Percentiles rank a stretch among this genome's conserved stretches.
Evolutionary conservation across 2,113 vertebrate species (phyloP).

Genomic region (Xiphorhynchus elegans): DNA sequence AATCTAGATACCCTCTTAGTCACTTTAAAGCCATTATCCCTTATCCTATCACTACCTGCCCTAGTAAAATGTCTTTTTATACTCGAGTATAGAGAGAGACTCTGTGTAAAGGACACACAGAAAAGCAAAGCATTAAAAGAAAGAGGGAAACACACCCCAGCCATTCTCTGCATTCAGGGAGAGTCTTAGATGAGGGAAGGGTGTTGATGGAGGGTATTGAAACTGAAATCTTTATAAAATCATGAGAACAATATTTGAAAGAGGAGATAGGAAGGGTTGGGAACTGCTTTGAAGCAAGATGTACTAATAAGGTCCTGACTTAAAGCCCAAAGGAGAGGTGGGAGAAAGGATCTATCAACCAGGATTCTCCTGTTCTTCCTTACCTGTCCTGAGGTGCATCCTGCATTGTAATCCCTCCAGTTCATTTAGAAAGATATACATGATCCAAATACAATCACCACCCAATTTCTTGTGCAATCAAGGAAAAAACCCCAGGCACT

Average conservation of each 20-base stretch:
- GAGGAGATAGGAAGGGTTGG: not conserved
- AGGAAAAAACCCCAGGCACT: not conserved
- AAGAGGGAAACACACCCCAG: not conserved
- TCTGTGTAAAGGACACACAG: not conserved
- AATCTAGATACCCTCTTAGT: not conserved
- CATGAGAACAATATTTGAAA: not conserved
- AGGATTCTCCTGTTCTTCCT: not conserved
- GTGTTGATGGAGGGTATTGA: not conserved
- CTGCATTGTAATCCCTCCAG: not conserved
- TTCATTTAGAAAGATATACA: not conserved
- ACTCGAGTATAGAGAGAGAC: not conserved
- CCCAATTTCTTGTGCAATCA: constrained; percentile 38
- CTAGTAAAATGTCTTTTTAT: not conserved
- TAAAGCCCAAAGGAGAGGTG: not conserved
- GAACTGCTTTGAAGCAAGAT: not conserved
- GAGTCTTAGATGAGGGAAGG: not conserved
- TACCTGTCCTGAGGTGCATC: not conserved
- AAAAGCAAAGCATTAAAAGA: not conserved
- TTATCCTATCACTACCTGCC: not conserved
- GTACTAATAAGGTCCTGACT: not conserved
- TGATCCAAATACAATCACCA: not conserved
- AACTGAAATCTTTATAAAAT: not conserved
- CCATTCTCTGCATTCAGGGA: not conserved
- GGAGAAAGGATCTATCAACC: not conserved
- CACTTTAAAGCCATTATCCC: not conserved